phyloP scores from a whole-genome alignment of 2,797 vertebrate genomes.

The Peromyscus nudipes region DNA sequence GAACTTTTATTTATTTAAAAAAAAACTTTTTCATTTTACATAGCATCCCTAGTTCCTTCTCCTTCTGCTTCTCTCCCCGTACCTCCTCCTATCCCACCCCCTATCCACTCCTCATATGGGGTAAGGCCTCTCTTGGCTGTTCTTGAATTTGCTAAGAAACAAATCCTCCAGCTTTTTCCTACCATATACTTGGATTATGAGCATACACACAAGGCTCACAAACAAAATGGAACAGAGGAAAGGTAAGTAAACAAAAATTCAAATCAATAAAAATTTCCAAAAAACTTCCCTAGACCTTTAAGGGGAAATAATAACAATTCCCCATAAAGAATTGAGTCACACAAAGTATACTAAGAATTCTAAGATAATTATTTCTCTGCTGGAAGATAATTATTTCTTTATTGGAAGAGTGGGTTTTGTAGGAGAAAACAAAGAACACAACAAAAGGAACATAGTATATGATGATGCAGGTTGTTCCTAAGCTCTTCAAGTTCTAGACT shows the following conservation, averaged over 20 bases:
- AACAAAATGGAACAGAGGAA: background rate
- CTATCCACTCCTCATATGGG: too few species aligned
- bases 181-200: background rate
- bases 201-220: background rate
- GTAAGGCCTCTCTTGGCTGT: too few species aligned
- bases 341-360: background rate
- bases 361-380: background rate
- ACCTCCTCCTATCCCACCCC: too few species aligned
- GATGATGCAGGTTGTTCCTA: background rate
- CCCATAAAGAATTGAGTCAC: background rate
- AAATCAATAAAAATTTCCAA: background rate
- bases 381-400: background rate
- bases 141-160: background rate
- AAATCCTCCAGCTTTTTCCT: background rate
- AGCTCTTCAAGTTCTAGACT: background rate
- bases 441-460: background rate
- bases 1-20: too few species aligned
- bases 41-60: too few species aligned
- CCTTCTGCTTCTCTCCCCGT: too few species aligned
- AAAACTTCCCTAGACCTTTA: background rate
- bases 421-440: background rate
- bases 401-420: background rate
- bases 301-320: background rate
- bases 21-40: too few species aligned
- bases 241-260: background rate